phyloP scores from a whole-genome alignment of 2,888 invertebrate genomes.

The Marasmarcha lunaedactyla region DNA sequence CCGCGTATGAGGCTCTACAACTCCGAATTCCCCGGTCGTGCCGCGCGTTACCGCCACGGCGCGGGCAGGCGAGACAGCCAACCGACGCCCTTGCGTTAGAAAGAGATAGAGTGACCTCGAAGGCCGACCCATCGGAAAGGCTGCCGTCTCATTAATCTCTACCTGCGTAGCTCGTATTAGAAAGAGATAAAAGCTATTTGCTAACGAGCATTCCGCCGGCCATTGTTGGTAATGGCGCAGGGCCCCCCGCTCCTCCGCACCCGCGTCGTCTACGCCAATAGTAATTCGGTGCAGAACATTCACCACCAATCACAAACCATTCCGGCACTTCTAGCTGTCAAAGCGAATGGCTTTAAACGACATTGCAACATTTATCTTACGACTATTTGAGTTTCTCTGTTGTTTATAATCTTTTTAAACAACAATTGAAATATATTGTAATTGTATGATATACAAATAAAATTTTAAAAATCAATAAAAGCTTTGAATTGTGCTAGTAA shows the following conservation, averaged over 20 bases:
- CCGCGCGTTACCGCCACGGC: constrained; percentile 68
- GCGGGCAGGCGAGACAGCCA: constrained; percentile 61
- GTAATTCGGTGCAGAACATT: constrained; percentile 68
- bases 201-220: constrained; percentile 65
- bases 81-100: constrained; percentile 57
- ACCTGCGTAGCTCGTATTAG: constrained; percentile 68
- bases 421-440: constrained; percentile 4
- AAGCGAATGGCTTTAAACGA: constrained; percentile 56
- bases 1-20: constrained; percentile 88
- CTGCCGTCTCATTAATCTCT: constrained; percentile 68
- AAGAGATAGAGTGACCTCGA: constrained; percentile 34
- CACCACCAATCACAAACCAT: constrained; percentile 71
- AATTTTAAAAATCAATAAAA: no score
- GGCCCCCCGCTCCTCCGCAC: constrained; percentile 52
- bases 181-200: constrained; percentile 71
- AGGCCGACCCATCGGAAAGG: constrained; percentile 51
- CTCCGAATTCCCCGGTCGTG: constrained; percentile 82
- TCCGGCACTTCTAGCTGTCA: constrained; percentile 68
- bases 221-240: constrained; percentile 68
- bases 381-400: constrained; percentile 17
- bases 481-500: no score
- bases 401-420: constrained; percentile 9
- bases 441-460: no score
- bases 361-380: constrained; percentile 36
- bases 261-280: constrained; percentile 62